phyloP scores from a whole-genome alignment of 2,797 vertebrate species.

The Phyllotis vaccarum region DNA sequence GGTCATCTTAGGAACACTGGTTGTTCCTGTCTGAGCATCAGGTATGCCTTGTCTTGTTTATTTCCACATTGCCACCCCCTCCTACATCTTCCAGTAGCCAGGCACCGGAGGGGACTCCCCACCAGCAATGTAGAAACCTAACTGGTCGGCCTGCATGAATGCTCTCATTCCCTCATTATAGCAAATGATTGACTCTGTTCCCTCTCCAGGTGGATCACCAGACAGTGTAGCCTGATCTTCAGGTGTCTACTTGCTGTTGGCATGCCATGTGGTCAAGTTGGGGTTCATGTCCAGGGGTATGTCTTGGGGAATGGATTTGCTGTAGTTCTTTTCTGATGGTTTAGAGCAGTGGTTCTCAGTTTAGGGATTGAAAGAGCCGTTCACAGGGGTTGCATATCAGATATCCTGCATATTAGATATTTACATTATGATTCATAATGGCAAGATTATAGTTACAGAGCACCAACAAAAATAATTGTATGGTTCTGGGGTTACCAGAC shows the following conservation, averaged over 20 bases:
- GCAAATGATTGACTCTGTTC: neutral
- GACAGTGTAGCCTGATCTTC: neutral
- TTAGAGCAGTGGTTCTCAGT: neutral
- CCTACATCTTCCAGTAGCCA: accelerated
- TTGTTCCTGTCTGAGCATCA: accelerated
- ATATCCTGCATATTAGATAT: neutral
- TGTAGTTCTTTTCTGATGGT: neutral
- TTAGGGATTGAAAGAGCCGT: neutral
- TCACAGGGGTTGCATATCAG: neutral
- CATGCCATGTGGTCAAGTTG: accelerated
- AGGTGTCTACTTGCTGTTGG: neutral
- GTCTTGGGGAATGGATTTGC: neutral
- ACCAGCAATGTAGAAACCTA: neutral
- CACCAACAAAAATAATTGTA: neutral
- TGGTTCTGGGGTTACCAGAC: neutral
- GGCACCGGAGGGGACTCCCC: accelerated
- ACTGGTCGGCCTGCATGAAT: neutral
- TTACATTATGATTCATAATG: neutral
- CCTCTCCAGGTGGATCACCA: neutral
- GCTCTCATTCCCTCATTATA: neutral
- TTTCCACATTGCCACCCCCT: accelerated
- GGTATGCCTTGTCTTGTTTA: no score
- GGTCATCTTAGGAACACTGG: neutral
- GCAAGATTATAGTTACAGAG: neutral
- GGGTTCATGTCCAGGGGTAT: neutral